Evolutionary conservation across 2,888 invertebrate genomes (phyloP), one percentile per base, ranked within the genome.

Genomic region (Malthinus flaveolus): DNA sequence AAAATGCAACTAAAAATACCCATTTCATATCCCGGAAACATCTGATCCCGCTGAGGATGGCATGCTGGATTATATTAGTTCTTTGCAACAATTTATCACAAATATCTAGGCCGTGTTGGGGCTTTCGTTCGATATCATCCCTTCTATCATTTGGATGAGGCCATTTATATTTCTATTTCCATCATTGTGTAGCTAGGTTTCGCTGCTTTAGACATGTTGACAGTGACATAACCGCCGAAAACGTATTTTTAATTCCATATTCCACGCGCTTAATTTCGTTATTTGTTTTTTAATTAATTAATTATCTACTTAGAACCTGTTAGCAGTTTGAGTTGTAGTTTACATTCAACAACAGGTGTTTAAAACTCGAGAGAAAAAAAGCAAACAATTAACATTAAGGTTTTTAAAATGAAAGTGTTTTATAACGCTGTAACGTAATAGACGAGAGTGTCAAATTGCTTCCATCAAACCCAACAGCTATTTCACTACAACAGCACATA

Each of bases 41-140:
- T 71, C 70, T 71, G 70, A 71, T 71, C 68, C 69, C 61, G 61
- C 61, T 63, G 64, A 64, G 65, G 69, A 65, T 66, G 66, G 67
- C 65, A 70, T 66, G 66, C 64, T 63, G 63, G 66, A 70, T 69
- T 70, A 69, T 68, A 70, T 70, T 68, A 69, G 63, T 66, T 66
- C 64, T 65, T 64, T 62, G 59, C 65, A 63, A 65, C 68, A 65
- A 72, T 72, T 71, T 71, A 71, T 71, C 70, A 70, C 65, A 64
- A 64, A 66, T 66, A 68, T 69, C 67, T 68, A 63, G 62, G 64
- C 63, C 64, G 64, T 64, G 64, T 66, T 61, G 57, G 61, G 62
- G 66, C 60, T 62, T 65, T 61, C 62, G 65, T 66, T 70, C 66
- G 64, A 68, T 68, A 67, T 66, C 65, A 61, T 57, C 63, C 63